Percentiles rank a stretch among this genome's conserved stretches.
Evolutionary conservation across 2,888 invertebrate genomes (phyloP).

Genomic region (Lymantria dispar): DNA sequence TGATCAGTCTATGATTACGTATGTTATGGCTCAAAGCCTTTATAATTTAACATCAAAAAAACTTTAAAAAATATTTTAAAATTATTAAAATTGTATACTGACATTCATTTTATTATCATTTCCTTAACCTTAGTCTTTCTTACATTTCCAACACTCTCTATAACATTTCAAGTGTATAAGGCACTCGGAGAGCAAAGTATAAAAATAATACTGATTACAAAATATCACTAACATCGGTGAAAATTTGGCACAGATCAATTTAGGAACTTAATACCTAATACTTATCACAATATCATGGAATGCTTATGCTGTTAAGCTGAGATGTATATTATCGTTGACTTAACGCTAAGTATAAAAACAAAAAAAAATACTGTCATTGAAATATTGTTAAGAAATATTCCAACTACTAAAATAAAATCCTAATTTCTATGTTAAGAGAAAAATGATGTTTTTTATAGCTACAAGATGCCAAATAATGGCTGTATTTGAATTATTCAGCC

Average conservation of each 20-base stretch:
- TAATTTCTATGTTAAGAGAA: no score
- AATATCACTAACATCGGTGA: constrained; percentile 23
- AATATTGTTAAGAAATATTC: no score
- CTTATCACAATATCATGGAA: constrained; percentile 32
- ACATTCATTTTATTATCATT: no score
- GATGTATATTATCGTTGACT: no score
- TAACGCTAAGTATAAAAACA: no score
- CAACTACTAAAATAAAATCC: no score
- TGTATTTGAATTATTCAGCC: constrained; percentile 7
- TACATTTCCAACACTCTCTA: constrained; percentile 7
- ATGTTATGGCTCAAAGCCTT: constrained; percentile 16
- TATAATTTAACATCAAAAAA: background rate
- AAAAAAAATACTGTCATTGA: no score
- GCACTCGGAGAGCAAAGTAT: constrained; percentile 22
- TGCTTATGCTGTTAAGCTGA: constrained; percentile 2
- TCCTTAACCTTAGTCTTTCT: background rate
- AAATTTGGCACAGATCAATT: constrained; percentile 36
- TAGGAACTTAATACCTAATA: constrained; percentile 22
- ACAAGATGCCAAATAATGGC: background rate
- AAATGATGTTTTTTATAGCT: no score
- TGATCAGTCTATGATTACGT: constrained; percentile 19
- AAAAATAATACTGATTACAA: constrained; percentile 42
- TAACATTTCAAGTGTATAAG: constrained; percentile 15
- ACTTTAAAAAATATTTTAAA: background rate
- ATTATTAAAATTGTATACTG: background rate